Conservation (phyloP, 2,888 invertebrate genomes). For the Rhaphigaster nebulosa region DNA sequence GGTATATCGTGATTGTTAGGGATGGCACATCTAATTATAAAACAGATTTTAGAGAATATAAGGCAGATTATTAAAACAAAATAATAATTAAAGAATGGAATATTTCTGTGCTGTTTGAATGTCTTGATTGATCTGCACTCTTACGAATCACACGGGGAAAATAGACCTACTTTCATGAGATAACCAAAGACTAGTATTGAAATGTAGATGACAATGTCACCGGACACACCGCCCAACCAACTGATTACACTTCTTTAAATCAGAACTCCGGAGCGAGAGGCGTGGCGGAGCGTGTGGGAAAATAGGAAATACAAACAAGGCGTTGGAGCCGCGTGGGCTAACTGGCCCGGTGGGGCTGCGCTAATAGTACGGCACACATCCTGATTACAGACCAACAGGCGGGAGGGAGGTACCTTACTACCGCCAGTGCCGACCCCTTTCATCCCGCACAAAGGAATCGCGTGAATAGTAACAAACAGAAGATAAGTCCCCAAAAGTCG, state of each 20-base stretch:
- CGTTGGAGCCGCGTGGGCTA: not conserved
- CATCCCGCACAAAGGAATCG: not conserved
- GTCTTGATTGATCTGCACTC: too few species aligned
- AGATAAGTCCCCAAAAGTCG: not conserved
- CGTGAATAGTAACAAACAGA: not conserved
- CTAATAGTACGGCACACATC: conserved; percentile 4
- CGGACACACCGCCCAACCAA: not conserved
- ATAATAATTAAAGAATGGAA: too few species aligned
- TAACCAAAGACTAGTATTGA: not conserved
- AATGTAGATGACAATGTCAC: not conserved
- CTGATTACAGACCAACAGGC: not conserved
- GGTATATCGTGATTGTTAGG: too few species aligned
- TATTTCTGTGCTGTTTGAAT: too few species aligned
- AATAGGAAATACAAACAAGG: conserved; percentile 34
- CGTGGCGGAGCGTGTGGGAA: conserved; percentile 30
- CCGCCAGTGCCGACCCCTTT: not conserved
- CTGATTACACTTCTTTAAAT: not conserved
- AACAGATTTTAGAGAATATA: too few species aligned
- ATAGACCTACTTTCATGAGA: too few species aligned
- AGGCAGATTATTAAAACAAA: too few species aligned
- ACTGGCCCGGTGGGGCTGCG: not conserved
- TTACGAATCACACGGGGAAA: too few species aligned
- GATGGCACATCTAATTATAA: too few species aligned
- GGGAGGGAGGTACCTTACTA: not conserved
- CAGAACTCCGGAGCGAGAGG: not conserved